These are phyloP conservation scores for Diplodus sargus DNA, from an alignment of 2,797 vertebrate species.

Conservation along the genomic window DNA sequence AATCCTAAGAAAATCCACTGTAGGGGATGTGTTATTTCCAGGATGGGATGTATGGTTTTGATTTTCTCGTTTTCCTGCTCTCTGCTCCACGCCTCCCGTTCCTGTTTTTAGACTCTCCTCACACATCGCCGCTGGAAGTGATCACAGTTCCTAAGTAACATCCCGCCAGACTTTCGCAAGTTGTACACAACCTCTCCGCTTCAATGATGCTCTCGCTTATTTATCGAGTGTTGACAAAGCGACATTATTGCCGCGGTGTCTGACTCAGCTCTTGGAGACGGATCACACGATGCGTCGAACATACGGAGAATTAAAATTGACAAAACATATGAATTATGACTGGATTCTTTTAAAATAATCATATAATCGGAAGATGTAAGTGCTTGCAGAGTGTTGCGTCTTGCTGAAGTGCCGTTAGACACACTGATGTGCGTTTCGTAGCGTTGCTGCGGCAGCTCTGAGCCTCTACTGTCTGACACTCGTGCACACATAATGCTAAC, in stretches of 20 bases:
- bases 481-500: slow-evolving; percentile 34
- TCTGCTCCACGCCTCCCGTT: slow-evolving; percentile 13
- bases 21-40: slow-evolving; percentile 64
- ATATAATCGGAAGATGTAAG: not conserved
- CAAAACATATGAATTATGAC: slow-evolving; percentile 3
- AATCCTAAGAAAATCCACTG: slow-evolving; percentile 67
- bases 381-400: not conserved
- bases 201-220: slow-evolving; percentile 32
- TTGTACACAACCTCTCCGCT: slow-evolving; percentile 20
- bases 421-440: slow-evolving; percentile 34
- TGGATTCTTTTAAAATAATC: not conserved
- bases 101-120: slow-evolving; percentile 28
- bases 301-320: not conserved
- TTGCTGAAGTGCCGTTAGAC: slow-evolving; percentile 18
- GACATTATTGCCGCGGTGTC: slow-evolving; percentile 9
- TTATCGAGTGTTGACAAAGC: slow-evolving; percentile 41
- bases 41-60: slow-evolving; percentile 75
- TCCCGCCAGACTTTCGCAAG: slow-evolving; percentile 14
- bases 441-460: slow-evolving; percentile 4
- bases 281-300: not conserved
- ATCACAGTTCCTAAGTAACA: slow-evolving; percentile 8
- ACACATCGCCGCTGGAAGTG: slow-evolving; percentile 41
- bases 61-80: slow-evolving; percentile 72
- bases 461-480: not conserved
- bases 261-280: not conserved